These are phyloP conservation scores for Oreochromis tanganicae DNA, from an alignment of 2,113 vertebrate genomes.

Conservation along the genomic window DNA sequence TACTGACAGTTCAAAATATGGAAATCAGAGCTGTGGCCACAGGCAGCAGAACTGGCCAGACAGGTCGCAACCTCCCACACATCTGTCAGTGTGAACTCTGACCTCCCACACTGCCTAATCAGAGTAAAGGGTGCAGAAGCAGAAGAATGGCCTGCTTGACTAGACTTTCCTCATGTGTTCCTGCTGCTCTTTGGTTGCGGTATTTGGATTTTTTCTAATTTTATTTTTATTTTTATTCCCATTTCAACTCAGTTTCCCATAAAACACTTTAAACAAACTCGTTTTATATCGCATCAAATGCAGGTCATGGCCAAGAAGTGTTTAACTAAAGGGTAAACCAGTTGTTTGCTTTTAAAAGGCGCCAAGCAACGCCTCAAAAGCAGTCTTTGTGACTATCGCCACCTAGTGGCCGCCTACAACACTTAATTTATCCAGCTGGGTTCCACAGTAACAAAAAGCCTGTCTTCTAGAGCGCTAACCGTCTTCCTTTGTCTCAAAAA, in stretches of 20 bases:
- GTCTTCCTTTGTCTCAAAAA: not conserved
- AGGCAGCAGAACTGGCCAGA: not conserved
- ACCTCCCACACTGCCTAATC: not conserved
- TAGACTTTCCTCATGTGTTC: not conserved
- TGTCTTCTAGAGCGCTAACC: not conserved
- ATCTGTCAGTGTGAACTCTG: conserved; percentile 25
- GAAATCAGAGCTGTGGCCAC: not conserved
- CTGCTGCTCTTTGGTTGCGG: not conserved
- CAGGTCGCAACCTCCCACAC: conserved; percentile 4
- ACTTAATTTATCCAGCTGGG: accelerated
- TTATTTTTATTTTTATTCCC: not conserved
- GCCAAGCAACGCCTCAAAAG: not conserved
- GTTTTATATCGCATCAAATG: not conserved
- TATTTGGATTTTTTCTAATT: not conserved
- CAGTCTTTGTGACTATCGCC: not conserved
- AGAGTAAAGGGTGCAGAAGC: not conserved
- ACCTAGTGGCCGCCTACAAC: not conserved
- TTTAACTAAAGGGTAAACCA: not conserved
- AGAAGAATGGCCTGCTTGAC: not conserved
- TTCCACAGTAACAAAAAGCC: not conserved
- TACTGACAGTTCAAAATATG: not conserved
- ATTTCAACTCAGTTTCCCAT: not conserved
- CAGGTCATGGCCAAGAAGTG: not conserved
- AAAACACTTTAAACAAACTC: not conserved
- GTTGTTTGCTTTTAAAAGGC: not conserved